Base-by-base conservation (phyloP, 2,113 vertebrate genomes). In the Ranitomeya imitator region DNA sequence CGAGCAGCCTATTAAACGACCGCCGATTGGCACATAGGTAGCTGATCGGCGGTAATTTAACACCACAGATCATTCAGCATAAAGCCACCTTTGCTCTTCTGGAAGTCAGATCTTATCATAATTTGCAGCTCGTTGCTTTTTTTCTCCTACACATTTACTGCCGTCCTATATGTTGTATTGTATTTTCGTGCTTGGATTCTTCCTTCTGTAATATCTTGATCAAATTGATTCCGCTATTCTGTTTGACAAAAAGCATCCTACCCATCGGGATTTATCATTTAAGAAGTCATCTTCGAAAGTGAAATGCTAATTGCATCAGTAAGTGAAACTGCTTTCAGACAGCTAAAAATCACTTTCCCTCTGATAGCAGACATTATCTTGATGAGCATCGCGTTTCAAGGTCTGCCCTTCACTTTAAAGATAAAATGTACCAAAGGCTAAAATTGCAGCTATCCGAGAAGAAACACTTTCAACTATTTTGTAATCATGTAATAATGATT, bases 251-350 rank as follows among this genome's bases (percentile, higher is more conserved):
- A 88, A 83, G 63, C 57, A 61, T 65, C 26, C 57, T 74, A 79
- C 78, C 86, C 69, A 54, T 83, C 61, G 86, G 86, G 80, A 83
- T 77, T 83, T 57, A 88, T 82, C 78, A 88, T 76, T 76, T 88
- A 77, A 76, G 86, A 77, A 88, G 73, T 88, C 77, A 83, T 63
- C 79, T 63, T 14, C 79, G 79, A 59, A 83, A 88, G 86, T 83
- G 69, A 83, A 83, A 88, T 88, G 80, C 86, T 88, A 88, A 88
- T 88, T 83, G 80, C 80, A 59, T 88, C 69, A 63, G 71, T 79
- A 81, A 74, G 86, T 61, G 79, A 88, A 88, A 83, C 79, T 74
- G 57, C 57, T 77, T 65, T 83, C 71, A 88, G 80, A 83, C 57
- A 77, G 86, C 80, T 88, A 83, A 76, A 76, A 88, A 88, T 83